These are phyloP conservation scores for Rhopalosiphum padi DNA, from an alignment of 1,140 invertebrate genomes.

Conservation along the genomic window DNA sequence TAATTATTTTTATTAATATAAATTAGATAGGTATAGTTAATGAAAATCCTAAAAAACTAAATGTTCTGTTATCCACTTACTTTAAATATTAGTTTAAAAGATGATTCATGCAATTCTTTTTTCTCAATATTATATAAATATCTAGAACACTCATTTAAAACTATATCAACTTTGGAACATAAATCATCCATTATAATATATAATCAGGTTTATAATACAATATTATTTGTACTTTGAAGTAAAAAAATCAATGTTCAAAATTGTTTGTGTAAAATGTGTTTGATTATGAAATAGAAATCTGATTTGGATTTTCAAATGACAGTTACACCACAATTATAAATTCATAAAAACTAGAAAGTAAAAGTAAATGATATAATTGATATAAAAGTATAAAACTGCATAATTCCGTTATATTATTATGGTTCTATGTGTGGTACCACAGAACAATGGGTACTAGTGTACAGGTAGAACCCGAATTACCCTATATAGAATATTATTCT, in stretches of 20 bases:
- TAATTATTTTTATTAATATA: neutral
- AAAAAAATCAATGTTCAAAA: neutral
- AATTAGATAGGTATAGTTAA: neutral
- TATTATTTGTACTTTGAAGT: neutral
- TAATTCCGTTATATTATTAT: too few species aligned
- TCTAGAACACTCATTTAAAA: conserved; percentile 45
- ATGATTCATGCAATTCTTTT: neutral
- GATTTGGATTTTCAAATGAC: too few species aligned
- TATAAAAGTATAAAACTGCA: too few species aligned
- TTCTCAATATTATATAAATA: neutral
- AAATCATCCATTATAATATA: conserved; percentile 44
- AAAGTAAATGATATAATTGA: too few species aligned
- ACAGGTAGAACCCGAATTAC: too few species aligned
- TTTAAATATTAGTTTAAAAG: conserved; percentile 6
- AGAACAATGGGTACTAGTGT: too few species aligned
- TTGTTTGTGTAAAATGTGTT: neutral
- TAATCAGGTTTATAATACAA: neutral
- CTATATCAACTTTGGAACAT: conserved; percentile 1
- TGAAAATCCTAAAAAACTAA: neutral
- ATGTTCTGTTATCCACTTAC: neutral
- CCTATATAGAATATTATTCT: too few species aligned
- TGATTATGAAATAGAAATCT: neutral
- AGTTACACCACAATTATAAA: too few species aligned
- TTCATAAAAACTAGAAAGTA: too few species aligned
- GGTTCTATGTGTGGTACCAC: too few species aligned